Evolutionary conservation across 1,140 invertebrate species (phyloP), one percentile per base, ranked within the genome.

Genomic region (Bombus terrestris): DNA sequence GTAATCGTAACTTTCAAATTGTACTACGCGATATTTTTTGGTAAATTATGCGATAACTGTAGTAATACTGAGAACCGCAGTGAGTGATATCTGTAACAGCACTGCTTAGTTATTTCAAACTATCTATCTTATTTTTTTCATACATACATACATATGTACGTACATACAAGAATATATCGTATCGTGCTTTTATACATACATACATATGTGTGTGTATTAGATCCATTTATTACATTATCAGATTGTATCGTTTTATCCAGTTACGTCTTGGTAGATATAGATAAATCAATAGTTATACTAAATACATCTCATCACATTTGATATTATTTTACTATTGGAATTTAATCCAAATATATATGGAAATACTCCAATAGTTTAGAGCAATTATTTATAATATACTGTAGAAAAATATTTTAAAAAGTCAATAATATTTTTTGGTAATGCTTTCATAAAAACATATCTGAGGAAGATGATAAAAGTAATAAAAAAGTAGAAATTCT

Each of bases 151-250:
- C 18, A 8, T 6, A 53, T 53, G 18, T 53, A 53, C 5, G 18
- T 53, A 53, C 22, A 22, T 53, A 79, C 53, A 69, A 78, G 37
- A 68, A 41, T 77, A 69, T n/a, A 77, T 28, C 43, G 12, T 57
- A 71, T 83, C 47, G n/a, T 77, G n/a, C 3, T 69, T 76, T 41
- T 57, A 41, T 53, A 66, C 25, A 18, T 57, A 8, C n/a, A 66
- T 32, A 15, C 13, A 32, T 66, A 66, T 15, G 13, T n/a, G 32
- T 6, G 4, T 66, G 62, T 78, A 37, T 53, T 43, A 43, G 53
- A 41, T 22, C 37, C 76, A 47, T 84, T 85, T 85, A 72, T 80
- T 72, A 47, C 68, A 85, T 85, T 85, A 85, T 85, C 76, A 80
- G 83, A 72, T 72, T 80, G 25, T 22, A 39, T 72, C 35, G 43